Base-by-base conservation (phyloP, 2,113 vertebrate species). In the Lagopus muta region DNA sequence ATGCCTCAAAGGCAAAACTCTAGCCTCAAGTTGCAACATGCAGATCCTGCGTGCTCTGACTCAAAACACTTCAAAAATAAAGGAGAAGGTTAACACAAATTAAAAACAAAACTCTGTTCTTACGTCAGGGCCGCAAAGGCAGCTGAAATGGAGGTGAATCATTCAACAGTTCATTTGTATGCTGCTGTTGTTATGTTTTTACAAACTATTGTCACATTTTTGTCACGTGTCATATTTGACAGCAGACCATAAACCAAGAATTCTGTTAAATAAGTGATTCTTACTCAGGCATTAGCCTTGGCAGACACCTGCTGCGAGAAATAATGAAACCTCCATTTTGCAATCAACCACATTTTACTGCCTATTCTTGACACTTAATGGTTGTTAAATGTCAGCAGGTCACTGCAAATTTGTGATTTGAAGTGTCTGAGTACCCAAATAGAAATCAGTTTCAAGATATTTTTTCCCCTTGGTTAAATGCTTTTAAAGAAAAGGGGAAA, bases 271-370 rank as follows among this genome's bases (percentile, higher is more conserved):
- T 78, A 93, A 92, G 74, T 82, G 89, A 95, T 81, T 90, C 89
- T 77, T 81, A 86, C 78, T 82, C 82, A 89, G 93, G 72, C 94
- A 88, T 77, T 65, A 85, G 87, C 69, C 88, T 86, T 83, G 87
- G 75, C 82, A 96, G 93, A 69, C 88, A 94, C 87, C 92, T 96
- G 86, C 94, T 87, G 88, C 67, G 94, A 96, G 78, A 78, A 96
- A 87, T 83, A 93, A 96, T 52, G 74, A 96, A 93, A 82, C 86
- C 95, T 92, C 93, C 85, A 82, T 92, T 95, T 88, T 95, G 89
- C 82, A 92, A 94, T 92, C 87, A 93, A 91, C 79, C 76, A 73
- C 79, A 74, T 73, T 95, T 94, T 91, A 91, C 86, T 95, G 87
- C 89, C 91, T 82, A 77, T 89, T 94, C 91, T 72, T 87, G 88